Evolutionary conservation across 2,888 invertebrate species (phyloP), one percentile per base, ranked within the genome.

Genomic region (Hoplodrina blanda): DNA sequence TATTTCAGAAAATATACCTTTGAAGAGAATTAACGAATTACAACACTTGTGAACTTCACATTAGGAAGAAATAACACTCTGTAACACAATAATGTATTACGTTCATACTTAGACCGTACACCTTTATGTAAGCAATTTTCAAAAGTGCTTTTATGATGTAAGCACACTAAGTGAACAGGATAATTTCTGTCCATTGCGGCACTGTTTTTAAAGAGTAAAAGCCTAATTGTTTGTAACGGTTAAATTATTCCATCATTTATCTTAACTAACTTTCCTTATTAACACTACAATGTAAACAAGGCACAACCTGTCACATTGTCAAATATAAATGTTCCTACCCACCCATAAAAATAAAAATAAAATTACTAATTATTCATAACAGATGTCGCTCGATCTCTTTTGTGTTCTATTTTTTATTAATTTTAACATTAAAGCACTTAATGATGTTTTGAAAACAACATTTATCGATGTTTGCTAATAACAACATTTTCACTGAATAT

Each of bases 341-440:
- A 2, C 84, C 49, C 33, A 60, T 53, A 54, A 5, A n/a, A 54
- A 25, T 13, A 56, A 1, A 57, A n/a, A 33, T 33, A 6, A 46
- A 0, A 30, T 64, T 73, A 64, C 11, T 20, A 4, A 55, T 37
- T 50, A 57, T 7, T 41, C 10, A 0, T 30, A 54, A 69, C 52
- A 83, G 83, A 84, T 82, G 83, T 71, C 83, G 46, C 74, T 67
- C 15, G 25, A 46, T 37, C 7, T n/a, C 10, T 11, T 41, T 5
- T 19, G 1, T 13, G 10, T 65, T 69, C 8, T 30, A 11, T 33
- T 19, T 37, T 62, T 52, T 10, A 25, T 57, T 25, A 2, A 50
- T 49, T 54, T 62, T 13, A 3, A 1, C 1, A 50, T 25, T 68
- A 25, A 25, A 13, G 13, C 4, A 2, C 1, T 3, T 17, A 64